Evolutionary conservation across 2,797 vertebrate genomes (phyloP), one percentile per base, ranked within the genome.

Genomic region (Pantherophis alleghaniensis): DNA sequence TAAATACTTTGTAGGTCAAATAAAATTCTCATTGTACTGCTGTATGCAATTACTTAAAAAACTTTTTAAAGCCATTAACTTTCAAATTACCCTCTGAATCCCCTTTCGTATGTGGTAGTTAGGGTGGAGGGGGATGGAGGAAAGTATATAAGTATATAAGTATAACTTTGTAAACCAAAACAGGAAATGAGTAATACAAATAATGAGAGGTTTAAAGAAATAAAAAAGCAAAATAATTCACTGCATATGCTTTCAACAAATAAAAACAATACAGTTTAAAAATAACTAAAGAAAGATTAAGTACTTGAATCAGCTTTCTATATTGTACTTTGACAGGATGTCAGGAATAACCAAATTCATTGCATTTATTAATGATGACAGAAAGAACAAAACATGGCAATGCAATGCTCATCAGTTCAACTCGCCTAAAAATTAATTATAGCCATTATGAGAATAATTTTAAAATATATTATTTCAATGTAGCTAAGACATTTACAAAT

Each of bases 381-480:
- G 51, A 90, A 66, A 24, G n/a, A 59, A 92, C 14, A 55, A 94
- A 93, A 88, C 16, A 28, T 11, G 93, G 91, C 95, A 88, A 0
- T 13, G 5, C 60, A 92, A 59, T 28, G 14, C 11, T 90, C 26
- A n/a, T 90, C 79, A 86, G 88, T 90, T 90, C 79, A 86, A 92
- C 53, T 92, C 10, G 11, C 93, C 28, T 13, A 88, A 94, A 90
- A 55, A 91, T 92, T 94, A 94, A 93, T 53, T 5, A 3, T 92
- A 16, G 1, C 6, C 88, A 69, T 94, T 59, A 86, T 53, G 91
- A 93, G 86, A 66, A 56, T 92, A 3, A 26, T 94, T 95, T 94
- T 87, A 93, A 94, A 96, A 94, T 86, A 90, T 94, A 95, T 94
- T 90, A 93, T n/a, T 16, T 0, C 94, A 91, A 51, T 95, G 83